Evolutionary conservation across 2,888 invertebrate species (phyloP).

Genomic region (Onchidella celtica): DNA sequence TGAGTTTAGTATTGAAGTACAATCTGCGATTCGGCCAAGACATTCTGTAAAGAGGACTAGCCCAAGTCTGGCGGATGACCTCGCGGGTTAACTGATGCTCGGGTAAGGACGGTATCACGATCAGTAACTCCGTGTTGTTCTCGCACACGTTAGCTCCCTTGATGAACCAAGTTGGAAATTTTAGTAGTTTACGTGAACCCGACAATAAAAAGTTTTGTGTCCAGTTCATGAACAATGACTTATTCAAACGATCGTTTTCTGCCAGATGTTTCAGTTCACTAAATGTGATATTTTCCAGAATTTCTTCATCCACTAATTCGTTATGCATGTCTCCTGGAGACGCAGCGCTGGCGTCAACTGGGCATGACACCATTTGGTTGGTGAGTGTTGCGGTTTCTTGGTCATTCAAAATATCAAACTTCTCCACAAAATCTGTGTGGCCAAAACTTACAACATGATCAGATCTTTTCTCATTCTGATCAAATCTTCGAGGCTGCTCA

Average conservation of each 20-base stretch:
- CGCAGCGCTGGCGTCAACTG: too few relatives aligned
- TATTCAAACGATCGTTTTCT: background rate
- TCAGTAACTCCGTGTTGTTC: slow-evolving; percentile 51
- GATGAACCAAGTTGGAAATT: background rate
- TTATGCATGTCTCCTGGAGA: too few relatives aligned
- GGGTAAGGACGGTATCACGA: slow-evolving; percentile 58
- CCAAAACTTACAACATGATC: too few relatives aligned
- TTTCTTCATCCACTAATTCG: background rate
- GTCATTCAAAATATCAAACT: too few relatives aligned
- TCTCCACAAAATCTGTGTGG: too few relatives aligned
- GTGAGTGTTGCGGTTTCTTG: too few relatives aligned
- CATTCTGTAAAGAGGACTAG: slow-evolving; percentile 51
- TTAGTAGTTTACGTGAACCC: background rate
- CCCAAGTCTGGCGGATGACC: slow-evolving; percentile 61
- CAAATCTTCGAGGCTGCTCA: too few relatives aligned
- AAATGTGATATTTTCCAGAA: background rate
- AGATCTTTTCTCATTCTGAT: too few relatives aligned
- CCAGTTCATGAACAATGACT: background rate
- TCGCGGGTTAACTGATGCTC: slow-evolving; percentile 52
- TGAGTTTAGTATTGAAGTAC: slow-evolving; percentile 48
- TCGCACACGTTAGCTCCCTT: background rate
- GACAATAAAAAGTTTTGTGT: background rate
- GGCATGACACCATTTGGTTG: too few relatives aligned
- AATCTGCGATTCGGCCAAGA: slow-evolving; percentile 55
- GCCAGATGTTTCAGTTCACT: background rate